phyloP scores from a whole-genome alignment of 2,113 vertebrate genomes.

The Pao palembangensis region DNA sequence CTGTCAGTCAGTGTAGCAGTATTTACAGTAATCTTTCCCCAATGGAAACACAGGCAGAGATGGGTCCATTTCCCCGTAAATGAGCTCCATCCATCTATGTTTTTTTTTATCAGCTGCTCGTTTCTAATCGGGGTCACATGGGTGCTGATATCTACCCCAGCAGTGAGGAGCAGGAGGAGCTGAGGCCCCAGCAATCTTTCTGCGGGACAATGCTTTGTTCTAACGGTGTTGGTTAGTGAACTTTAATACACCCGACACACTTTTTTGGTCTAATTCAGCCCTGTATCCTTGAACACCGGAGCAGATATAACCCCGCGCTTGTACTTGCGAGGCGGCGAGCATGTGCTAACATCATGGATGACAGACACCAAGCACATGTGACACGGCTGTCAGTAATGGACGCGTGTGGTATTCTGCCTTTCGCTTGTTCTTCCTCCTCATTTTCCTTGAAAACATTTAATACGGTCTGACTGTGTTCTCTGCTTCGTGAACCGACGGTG shows the following conservation, averaged over 20 bases:
- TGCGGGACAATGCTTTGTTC: neutral
- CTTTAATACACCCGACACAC: slow-evolving; percentile 2
- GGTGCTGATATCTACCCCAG: too few species aligned
- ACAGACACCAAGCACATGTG: slow-evolving; percentile 29
- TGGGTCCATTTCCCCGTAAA: too few species aligned
- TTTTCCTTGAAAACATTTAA: slow-evolving; percentile 37
- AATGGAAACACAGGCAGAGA: too few species aligned
- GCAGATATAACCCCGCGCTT: slow-evolving; percentile 28
- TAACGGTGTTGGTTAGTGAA: neutral
- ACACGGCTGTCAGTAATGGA: slow-evolving; percentile 51
- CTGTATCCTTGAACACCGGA: slow-evolving; percentile 28
- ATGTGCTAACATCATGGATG: slow-evolving; percentile 32
- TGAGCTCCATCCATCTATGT: too few species aligned
- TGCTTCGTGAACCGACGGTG: slow-evolving; percentile 31
- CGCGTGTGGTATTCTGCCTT: slow-evolving; percentile 20
- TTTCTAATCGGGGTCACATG: too few species aligned
- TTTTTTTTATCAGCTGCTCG: too few species aligned
- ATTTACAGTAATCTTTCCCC: too few species aligned
- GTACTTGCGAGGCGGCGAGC: slow-evolving; percentile 29
- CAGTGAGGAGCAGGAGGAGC: neutral
- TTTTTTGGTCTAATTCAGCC: slow-evolving; percentile 20
- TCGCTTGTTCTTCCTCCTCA: slow-evolving; percentile 21
- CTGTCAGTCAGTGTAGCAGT: too few species aligned
- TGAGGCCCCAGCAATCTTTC: too few species aligned
- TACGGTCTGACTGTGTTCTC: slow-evolving; percentile 14